Evolutionary conservation across 1,140 invertebrate species (phyloP).

Genomic region (Drosophila pandora): DNA sequence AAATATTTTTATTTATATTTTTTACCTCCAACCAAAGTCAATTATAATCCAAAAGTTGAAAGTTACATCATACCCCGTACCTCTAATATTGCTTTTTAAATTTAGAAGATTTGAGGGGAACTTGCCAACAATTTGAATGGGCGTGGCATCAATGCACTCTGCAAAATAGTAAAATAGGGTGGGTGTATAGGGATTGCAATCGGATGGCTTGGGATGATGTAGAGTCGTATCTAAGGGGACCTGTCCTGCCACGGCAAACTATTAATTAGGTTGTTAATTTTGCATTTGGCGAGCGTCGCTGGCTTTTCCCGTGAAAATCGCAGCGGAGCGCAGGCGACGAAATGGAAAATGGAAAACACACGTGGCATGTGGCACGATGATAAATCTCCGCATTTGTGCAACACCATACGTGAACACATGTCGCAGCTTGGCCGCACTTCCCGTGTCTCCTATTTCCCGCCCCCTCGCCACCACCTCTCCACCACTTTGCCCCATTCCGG

Average conservation of each 20-base stretch:
- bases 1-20: no score
- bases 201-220: constrained; percentile 6
- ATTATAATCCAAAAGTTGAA: no score
- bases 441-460: constrained; percentile 19
- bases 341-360: constrained; percentile 41
- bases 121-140: constrained; percentile 27
- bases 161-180: constrained; percentile 18
- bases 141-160: constrained; percentile 28
- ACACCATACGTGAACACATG: constrained; percentile 69
- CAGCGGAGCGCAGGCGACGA: constrained; percentile 47
- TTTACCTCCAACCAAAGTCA: no score
- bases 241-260: constrained; percentile 57
- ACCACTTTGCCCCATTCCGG: neutral
- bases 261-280: constrained; percentile 82
- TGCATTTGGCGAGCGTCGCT: constrained; percentile 77
- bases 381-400: constrained; percentile 72
- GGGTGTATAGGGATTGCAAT: constrained; percentile 23
- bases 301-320: constrained; percentile 72
- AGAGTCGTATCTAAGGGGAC: constrained; percentile 3
- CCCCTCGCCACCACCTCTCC: neutral
- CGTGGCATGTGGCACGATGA: constrained; percentile 66
- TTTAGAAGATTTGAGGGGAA: neutral
- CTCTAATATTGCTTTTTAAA: neutral
- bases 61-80: neutral
- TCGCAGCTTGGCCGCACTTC: constrained; percentile 67